Percentiles rank a stretch among this genome's conserved stretches.
Conservation (phyloP, 2,888 invertebrate genomes). For the Drosophila sordidula region DNA sequence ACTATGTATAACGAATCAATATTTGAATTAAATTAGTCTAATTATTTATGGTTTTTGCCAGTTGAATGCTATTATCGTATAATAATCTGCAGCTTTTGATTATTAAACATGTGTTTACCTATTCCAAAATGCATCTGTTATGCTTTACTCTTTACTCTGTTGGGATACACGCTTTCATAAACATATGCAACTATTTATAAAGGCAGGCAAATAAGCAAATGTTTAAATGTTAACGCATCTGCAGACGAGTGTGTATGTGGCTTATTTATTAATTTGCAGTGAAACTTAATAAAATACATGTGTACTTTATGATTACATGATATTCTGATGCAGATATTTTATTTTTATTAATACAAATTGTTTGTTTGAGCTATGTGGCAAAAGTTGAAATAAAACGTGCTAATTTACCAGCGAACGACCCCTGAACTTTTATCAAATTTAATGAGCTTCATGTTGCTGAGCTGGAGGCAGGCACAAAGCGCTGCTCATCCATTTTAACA, state of each 20-base stretch:
- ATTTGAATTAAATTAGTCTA: conserved; percentile 37
- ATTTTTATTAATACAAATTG: conserved; percentile 17
- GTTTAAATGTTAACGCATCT: conserved; percentile 12
- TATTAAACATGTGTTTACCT: conserved; percentile 18
- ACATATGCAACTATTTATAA: conserved; percentile 12
- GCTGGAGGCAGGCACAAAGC: conserved; percentile 21
- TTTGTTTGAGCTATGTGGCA: conserved; percentile 16
- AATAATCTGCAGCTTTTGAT: conserved; percentile 28
- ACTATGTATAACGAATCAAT: conserved; percentile 28
- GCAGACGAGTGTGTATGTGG: conserved; percentile 1
- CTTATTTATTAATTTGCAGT: conserved; percentile 37
- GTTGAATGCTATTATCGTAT: conserved; percentile 22
- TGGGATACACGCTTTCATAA: conserved; percentile 11
- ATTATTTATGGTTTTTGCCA: conserved; percentile 27
- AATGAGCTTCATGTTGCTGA: conserved; percentile 33
- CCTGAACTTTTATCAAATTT: conserved; percentile 55
- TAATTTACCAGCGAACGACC: conserved; percentile 41
- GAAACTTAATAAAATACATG: conserved; percentile 10
- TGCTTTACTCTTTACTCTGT: background rate
- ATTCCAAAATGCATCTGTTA: background rate
- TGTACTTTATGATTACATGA: conserved; percentile 14
- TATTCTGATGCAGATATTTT: conserved; percentile 17
- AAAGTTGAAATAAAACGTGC: conserved; percentile 25
- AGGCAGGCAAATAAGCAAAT: conserved; percentile 20
- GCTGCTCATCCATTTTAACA: conserved; percentile 39